Conservation (phyloP, 2,888 invertebrate genomes). For the Tigriopus californicus region DNA sequence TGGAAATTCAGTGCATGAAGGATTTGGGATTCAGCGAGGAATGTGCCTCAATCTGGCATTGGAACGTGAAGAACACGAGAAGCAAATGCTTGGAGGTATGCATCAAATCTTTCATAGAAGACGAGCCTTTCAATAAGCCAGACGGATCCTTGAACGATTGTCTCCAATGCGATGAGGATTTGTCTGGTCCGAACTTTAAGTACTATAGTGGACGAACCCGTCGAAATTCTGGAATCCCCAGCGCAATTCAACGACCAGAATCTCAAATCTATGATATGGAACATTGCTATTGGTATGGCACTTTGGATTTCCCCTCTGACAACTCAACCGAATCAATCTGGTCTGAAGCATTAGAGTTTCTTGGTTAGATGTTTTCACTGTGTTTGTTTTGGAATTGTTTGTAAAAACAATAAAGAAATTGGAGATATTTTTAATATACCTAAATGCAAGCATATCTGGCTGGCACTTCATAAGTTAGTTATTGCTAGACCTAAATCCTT, state of each 20-base stretch:
- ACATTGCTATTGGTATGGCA: constrained; percentile 8
- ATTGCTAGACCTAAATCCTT: no score
- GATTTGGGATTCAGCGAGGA: neutral
- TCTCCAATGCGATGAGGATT: constrained; percentile 4
- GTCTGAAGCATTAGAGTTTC: no score
- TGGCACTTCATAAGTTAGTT: no score
- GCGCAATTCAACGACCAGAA: neutral
- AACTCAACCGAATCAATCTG: no score
- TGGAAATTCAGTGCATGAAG: neutral
- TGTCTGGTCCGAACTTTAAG: neutral
- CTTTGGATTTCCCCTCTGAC: neutral
- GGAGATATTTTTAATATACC: no score
- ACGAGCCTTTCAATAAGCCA: neutral
- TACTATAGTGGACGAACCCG: neutral
- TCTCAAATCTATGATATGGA: neutral
- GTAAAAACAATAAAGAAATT: no score
- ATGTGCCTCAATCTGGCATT: neutral
- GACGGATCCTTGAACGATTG: constrained; percentile 1
- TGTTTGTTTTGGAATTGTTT: no score
- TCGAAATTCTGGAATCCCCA: neutral
- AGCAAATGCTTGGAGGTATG: neutral
- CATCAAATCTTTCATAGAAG: neutral
- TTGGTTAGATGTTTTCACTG: no score
- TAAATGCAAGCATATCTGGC: no score
- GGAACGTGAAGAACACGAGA: neutral